Percentiles rank a stretch among this genome's conserved stretches.
Conservation (phyloP, 1,140 invertebrate species). For the Pseudachorutes palmiensis region DNA sequence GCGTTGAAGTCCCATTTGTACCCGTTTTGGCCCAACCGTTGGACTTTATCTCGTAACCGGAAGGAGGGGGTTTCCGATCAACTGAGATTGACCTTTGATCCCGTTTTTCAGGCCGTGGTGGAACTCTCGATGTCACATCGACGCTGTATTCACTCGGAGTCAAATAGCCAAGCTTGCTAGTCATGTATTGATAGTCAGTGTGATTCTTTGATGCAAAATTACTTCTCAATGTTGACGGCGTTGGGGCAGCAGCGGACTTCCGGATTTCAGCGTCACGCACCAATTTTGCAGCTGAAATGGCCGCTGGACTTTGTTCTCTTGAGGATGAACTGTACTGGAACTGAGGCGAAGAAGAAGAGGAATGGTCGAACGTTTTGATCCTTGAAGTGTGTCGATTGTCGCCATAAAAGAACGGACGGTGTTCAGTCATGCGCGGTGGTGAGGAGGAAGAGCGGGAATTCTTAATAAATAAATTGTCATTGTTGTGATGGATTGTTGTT, state of each 20-base stretch:
- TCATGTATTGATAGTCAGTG: conserved; percentile 11
- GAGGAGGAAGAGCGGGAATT: not conserved
- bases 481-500: conserved; percentile 12
- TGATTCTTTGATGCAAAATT: not conserved
- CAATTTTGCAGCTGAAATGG: not conserved
- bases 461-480: not conserved
- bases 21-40: not conserved
- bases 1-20: not conserved
- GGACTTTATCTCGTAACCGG: not conserved
- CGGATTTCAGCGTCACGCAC: not conserved
- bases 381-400: not conserved
- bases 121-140: not conserved
- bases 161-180: conserved; percentile 5
- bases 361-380: not conserved
- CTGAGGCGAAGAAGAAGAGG: not conserved
- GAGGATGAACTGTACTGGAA: conserved; percentile 9
- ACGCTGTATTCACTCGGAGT: conserved; percentile 6
- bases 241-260: not conserved
- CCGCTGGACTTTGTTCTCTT: not conserved
- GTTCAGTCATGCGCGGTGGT: not conserved
- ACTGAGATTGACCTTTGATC: not conserved
- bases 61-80: conserved; percentile 14
- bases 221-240: no score
- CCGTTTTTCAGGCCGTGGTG: not conserved
- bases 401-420: not conserved